Percentiles rank a stretch among this genome's conserved stretches.
Evolutionary conservation across 2,113 vertebrate genomes (phyloP).

Genomic region (Microtus richardsoni): DNA sequence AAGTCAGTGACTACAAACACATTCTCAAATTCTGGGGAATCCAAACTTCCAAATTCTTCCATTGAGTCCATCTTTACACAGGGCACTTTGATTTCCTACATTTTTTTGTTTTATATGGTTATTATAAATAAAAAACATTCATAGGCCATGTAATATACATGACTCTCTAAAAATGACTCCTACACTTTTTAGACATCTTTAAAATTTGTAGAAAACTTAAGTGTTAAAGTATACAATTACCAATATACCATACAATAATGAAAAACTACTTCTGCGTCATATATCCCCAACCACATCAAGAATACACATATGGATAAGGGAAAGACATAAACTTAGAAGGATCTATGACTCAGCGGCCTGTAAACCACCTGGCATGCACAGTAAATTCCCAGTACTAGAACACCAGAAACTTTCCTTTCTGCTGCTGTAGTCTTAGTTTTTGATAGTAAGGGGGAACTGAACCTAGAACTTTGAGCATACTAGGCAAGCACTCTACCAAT

Average conservation of each 20-base stretch:
- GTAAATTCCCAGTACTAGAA: background rate
- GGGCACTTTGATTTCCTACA: slow-evolving; percentile 93
- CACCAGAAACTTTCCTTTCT: background rate
- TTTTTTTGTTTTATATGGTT: slow-evolving; percentile 23
- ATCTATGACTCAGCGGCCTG: background rate
- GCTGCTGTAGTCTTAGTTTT: no score
- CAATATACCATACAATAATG: background rate
- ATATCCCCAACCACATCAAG: background rate
- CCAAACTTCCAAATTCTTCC: slow-evolving; percentile 90
- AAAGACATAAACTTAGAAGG: background rate
- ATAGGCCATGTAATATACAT: slow-evolving; percentile 48
- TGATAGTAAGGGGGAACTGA: background rate
- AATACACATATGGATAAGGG: background rate
- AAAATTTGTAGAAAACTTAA: slow-evolving; percentile 52
- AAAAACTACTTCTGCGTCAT: background rate
- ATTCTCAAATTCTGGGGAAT: slow-evolving; percentile 93
- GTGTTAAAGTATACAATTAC: slow-evolving; percentile 39
- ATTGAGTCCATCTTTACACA: slow-evolving; percentile 90
- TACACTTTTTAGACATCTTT: slow-evolving; percentile 31
- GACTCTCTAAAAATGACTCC: slow-evolving; percentile 22
- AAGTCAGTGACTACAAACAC: slow-evolving; percentile 94
- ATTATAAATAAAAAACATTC: slow-evolving; percentile 72
- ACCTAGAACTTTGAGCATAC: background rate
- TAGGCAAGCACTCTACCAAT: background rate
- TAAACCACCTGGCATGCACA: slow-evolving; percentile 6